These are phyloP conservation scores for Pseudochirops corinnae DNA, from an alignment of 2,797 vertebrate species.

Conservation along the genomic window DNA sequence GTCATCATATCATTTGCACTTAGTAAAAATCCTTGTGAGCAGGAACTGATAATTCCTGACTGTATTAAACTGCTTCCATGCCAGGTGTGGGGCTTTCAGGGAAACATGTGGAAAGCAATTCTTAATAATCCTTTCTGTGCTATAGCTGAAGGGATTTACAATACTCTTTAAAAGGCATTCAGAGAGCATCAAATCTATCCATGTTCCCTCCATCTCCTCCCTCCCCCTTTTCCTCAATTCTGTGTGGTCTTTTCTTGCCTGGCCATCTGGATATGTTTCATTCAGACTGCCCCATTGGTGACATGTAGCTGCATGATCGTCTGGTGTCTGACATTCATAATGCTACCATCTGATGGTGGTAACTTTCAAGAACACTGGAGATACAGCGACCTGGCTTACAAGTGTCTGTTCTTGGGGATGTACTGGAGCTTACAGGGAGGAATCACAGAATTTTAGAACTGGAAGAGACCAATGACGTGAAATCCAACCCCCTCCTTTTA, in stretches of 20 bases:
- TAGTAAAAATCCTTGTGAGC: not conserved
- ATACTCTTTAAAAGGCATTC: slow-evolving; percentile 59
- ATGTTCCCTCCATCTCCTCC: not conserved
- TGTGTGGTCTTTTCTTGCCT: not conserved
- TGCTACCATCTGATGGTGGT: not conserved
- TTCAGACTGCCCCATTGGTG: not conserved
- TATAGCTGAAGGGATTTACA: slow-evolving; percentile 60
- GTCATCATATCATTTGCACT: not conserved
- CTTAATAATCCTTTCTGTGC: not conserved
- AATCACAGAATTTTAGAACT: not conserved
- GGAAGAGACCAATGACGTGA: not conserved
- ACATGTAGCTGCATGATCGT: not conserved
- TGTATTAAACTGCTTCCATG: not conserved
- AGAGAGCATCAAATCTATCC: slow-evolving; percentile 11
- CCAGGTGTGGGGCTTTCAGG: not conserved
- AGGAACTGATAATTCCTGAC: not conserved
- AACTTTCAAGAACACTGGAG: slow-evolving; percentile 15
- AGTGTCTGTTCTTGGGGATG: not conserved
- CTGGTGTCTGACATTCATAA: slow-evolving; percentile 41
- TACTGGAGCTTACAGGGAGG: not conserved
- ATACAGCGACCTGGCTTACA: not conserved
- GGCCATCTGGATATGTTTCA: slow-evolving; percentile 28
- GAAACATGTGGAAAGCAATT: not conserved
- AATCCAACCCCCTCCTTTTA: not conserved
- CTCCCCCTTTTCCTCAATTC: not conserved